Conservation (phyloP, 1,140 invertebrate genomes). For the Neuroterus valhalla region DNA sequence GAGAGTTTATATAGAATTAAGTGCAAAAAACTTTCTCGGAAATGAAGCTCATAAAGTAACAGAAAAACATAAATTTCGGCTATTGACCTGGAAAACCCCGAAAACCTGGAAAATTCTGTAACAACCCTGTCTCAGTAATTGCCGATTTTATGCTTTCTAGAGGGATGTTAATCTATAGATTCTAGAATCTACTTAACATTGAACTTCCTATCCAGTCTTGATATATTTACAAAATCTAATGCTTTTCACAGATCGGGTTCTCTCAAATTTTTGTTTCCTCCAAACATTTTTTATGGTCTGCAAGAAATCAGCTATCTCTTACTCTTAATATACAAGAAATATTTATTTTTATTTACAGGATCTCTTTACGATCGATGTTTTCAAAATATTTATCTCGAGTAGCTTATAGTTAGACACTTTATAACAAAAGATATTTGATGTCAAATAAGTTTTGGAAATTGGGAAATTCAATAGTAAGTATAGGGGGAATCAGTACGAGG, state of each 20-base stretch:
- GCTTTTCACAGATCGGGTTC: slow-evolving; percentile 15
- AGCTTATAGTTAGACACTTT: background rate
- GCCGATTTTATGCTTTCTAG: background rate
- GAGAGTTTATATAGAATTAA: no score
- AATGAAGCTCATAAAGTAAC: no score
- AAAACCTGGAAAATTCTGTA: no score
- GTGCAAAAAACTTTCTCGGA: no score
- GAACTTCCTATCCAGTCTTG: background rate
- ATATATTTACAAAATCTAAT: slow-evolving; percentile 28
- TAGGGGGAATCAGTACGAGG: no score
- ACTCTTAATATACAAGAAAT: background rate
- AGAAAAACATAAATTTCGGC: no score
- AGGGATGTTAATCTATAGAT: background rate
- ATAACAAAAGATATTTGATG: no score
- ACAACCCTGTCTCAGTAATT: no score
- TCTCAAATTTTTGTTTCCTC: background rate
- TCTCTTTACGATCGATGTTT: background rate
- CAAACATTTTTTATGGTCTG: background rate
- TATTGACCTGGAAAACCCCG: no score
- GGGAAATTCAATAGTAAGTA: no score
- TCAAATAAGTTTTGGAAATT: no score
- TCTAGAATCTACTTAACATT: slow-evolving; percentile 24
- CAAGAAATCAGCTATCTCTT: background rate
- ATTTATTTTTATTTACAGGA: slow-evolving; percentile 13
- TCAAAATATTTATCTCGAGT: slow-evolving; percentile 9